Conservation (phyloP, 2,113 vertebrate species). For the Caloenas nicobarica region DNA sequence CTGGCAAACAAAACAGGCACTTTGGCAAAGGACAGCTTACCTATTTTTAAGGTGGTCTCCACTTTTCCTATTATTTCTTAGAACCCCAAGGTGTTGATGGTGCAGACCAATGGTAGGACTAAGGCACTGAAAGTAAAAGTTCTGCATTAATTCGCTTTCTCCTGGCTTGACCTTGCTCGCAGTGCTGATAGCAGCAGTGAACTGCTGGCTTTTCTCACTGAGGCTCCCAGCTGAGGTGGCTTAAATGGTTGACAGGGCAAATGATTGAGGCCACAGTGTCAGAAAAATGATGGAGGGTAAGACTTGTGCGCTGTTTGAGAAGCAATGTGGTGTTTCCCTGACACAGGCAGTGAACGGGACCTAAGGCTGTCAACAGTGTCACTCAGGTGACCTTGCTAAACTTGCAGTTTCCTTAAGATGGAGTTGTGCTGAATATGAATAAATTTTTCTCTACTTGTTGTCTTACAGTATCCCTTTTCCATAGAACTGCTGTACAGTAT, state of each 20-base stretch:
- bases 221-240: conserved; percentile 16
- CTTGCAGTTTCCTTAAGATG: neutral
- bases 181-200: neutral
- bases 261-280: conserved; percentile 58
- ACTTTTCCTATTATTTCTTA: neutral
- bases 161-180: conserved; percentile 6
- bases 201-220: neutral
- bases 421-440: conserved; percentile 16
- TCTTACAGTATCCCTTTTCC: neutral
- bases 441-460: neutral
- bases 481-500: neutral
- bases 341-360: neutral
- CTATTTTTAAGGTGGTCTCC: neutral
- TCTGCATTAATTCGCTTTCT: conserved; percentile 44
- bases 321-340: neutral
- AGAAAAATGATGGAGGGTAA: conserved; percentile 25
- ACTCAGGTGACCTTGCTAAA: conserved; percentile 20
- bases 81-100: neutral
- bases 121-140: conserved; percentile 33
- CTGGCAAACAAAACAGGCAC: neutral
- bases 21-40: neutral
- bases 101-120: neutral
- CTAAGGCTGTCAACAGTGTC: neutral
- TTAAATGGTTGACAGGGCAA: conserved; percentile 61
- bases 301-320: neutral